Evolutionary conservation across 2,113 vertebrate species (phyloP), one percentile per base, ranked within the genome.

Genomic region (Actinemys pallida): DNA sequence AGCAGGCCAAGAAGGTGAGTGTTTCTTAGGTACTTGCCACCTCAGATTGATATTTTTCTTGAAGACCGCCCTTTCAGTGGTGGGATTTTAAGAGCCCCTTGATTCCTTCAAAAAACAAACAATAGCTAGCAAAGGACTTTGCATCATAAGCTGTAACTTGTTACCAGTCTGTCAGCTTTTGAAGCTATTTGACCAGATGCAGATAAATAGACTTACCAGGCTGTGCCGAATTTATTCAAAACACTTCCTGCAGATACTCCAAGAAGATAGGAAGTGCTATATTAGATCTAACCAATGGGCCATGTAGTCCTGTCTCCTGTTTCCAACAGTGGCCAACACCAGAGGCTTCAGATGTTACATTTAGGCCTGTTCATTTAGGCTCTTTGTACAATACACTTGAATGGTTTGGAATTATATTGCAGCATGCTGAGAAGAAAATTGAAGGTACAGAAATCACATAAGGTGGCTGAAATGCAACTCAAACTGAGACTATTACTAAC

Each of bases 381-480:
- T 82, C 87, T 91, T 95, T 95, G 79, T 93, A 86, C 89, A 76
- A 93, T 87, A 83, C 75, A 93, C 94, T 95, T 89, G 76, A 96
- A 94, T 49, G 14, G 84, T 53, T 39, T 72, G 88, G 92, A 96
- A 94, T 88, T 97, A 92, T 88, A 95, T 85, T 91, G 89, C 83
- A 80, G 96, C 95, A 89, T 12, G 91, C 96, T 95, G 95, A 92
- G 94, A 92, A 93, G 95, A 97, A 95, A 97, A 97, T 92, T 97
- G 93, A 96, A 97, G 95, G 90, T 97, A 97, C 93, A 95, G 95
- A 97, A 97, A 97, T 96, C 45, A 81, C 53, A 62, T 95, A 97
- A 96, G 81, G 93, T 85, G 92, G 75, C 86, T 95, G 92, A 95
- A 97, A 93, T 62, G 84, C 89, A 88, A 93, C 95, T 97, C 94